Percentiles rank a stretch among this genome's conserved stretches.
phyloP scores from a whole-genome alignment of 1,140 invertebrate species.

The Penaeus indicus region DNA sequence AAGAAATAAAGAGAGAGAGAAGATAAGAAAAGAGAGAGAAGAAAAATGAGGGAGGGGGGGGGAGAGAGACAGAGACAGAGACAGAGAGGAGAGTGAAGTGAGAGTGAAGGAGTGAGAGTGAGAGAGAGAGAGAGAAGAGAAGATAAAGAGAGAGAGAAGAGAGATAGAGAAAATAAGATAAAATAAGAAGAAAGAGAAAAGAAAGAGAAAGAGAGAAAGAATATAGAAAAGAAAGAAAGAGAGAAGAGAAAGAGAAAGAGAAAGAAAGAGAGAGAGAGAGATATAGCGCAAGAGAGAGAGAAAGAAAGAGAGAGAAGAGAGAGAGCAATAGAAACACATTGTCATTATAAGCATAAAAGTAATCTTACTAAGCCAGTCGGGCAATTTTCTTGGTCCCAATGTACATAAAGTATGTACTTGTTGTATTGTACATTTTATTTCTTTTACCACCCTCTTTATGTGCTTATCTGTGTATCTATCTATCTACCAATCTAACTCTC shows the following conservation, averaged over 20 bases:
- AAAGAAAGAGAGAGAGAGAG: neutral
- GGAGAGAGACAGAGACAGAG: no score
- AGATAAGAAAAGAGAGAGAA: no score
- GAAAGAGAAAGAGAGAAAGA: neutral
- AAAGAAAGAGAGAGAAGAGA: neutral
- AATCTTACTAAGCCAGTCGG: no score
- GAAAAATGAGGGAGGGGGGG: no score
- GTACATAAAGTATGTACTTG: no score
- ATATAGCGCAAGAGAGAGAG: neutral
- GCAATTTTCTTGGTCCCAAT: no score
- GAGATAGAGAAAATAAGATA: neutral
- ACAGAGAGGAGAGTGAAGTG: no score
- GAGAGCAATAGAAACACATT: neutral
- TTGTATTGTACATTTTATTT: no score
- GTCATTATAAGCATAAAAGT: no score
- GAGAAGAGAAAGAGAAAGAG: neutral
- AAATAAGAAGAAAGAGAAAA: neutral
- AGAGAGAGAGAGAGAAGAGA: neutral
- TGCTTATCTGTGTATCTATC: no score
- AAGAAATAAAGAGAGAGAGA: neutral
- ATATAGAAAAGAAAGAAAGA: neutral
- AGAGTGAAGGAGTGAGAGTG: neutral
- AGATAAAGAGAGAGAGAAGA: neutral
- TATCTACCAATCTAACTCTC: no score
- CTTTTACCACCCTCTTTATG: no score